Conservation (phyloP, 2,888 invertebrate species). For the Lasius platythorax region DNA sequence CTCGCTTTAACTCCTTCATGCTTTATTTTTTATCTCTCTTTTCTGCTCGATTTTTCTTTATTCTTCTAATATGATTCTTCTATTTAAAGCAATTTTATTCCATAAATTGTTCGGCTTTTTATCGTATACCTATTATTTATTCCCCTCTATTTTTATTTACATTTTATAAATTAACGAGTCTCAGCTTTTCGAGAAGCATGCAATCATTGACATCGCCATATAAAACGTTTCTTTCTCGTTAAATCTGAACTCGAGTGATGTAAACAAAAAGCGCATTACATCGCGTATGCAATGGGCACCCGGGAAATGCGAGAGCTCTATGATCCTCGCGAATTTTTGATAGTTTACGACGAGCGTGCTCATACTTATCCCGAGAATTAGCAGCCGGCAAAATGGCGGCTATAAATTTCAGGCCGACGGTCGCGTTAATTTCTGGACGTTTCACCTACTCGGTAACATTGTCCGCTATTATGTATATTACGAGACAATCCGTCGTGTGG, state of each 20-base stretch:
- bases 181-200: not conserved
- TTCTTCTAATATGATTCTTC: not conserved
- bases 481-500: constrained; percentile 56
- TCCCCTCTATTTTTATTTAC: not conserved
- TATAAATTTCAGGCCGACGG: constrained; percentile 52
- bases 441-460: constrained; percentile 53
- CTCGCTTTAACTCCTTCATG: not conserved
- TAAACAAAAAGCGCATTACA: constrained; percentile 15
- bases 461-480: constrained; percentile 53
- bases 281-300: not conserved
- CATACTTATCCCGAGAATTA: constrained; percentile 42
- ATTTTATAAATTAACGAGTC: not conserved
- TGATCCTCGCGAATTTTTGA: constrained; percentile 27
- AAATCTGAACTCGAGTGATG: not conserved
- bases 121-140: not conserved
- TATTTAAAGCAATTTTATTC: not conserved
- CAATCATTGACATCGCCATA: not conserved
- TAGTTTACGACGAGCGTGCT: constrained; percentile 15
- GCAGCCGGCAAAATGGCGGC: constrained; percentile 46
- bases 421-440: constrained; percentile 48
- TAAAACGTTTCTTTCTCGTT: not conserved
- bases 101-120: not conserved
- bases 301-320: not conserved
- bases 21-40: not conserved
- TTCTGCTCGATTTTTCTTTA: not conserved